phyloP scores from a whole-genome alignment of 2,888 invertebrate genomes.

The Julus scandinavius region DNA sequence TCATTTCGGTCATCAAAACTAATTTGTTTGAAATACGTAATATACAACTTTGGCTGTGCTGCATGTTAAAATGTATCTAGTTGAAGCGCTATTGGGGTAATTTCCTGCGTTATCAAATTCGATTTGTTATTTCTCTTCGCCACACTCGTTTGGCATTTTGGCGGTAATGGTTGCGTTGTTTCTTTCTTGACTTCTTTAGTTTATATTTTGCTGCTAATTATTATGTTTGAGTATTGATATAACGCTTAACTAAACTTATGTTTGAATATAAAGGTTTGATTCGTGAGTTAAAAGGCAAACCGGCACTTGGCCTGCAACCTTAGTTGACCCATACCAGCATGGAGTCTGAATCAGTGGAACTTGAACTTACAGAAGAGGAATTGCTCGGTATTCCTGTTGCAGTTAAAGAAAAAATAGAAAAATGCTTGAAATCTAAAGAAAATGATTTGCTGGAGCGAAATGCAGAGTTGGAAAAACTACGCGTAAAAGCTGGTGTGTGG shows the following conservation, averaged over 20 bases:
- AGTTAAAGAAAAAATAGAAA: not conserved
- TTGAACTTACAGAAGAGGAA: not conserved
- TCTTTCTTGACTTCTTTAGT: not conserved
- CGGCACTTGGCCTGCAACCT: not conserved
- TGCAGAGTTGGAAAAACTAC: slow-evolving; percentile 29
- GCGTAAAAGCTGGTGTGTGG: not conserved
- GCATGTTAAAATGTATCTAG: not conserved
- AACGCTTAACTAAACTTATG: not conserved
- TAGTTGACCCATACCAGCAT: not conserved
- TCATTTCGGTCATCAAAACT: too few relatives aligned
- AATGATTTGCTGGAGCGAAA: not conserved
- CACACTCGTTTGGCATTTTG: not conserved
- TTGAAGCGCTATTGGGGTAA: not conserved
- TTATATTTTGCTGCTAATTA: not conserved
- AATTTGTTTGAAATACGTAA: too few relatives aligned
- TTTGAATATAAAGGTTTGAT: not conserved
- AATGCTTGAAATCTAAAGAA: not conserved
- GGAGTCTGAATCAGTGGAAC: not conserved
- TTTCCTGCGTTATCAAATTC: slow-evolving; percentile 7
- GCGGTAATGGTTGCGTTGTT: not conserved
- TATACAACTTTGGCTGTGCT: not conserved
- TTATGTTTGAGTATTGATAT: not conserved
- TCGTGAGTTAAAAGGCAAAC: not conserved
- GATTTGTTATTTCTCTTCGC: not conserved
- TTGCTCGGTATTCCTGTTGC: not conserved